Evolutionary conservation across 2,888 invertebrate species (phyloP).

Genomic region (Tachystola acroxantha): DNA sequence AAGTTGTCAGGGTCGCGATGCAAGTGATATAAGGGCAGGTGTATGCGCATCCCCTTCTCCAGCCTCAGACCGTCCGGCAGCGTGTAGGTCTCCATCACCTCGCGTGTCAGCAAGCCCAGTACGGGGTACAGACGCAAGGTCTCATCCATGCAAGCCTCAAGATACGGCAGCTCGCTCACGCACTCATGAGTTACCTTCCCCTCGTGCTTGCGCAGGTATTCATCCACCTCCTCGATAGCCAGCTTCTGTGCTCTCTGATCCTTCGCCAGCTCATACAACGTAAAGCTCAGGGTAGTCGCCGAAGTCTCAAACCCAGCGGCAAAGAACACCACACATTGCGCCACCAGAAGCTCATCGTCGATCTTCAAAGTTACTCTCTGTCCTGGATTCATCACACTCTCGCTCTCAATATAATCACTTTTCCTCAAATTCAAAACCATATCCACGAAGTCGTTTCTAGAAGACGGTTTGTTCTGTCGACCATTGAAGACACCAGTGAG

Average conservation of each 20-base stretch:
- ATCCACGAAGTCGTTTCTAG: constrained; percentile 36
- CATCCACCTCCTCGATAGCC: constrained; percentile 23
- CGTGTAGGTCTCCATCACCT: constrained; percentile 24
- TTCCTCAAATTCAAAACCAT: constrained; percentile 30
- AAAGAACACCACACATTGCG: constrained; percentile 73
- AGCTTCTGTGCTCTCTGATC: constrained; percentile 27
- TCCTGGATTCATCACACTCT: too few species aligned
- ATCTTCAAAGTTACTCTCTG: constrained; percentile 31
- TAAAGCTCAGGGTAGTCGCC: constrained; percentile 30
- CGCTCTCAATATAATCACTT: too few species aligned
- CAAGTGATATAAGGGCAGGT: constrained; percentile 7
- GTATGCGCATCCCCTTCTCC: not conserved
- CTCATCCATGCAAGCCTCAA: constrained; percentile 42
- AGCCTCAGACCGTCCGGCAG: not conserved
- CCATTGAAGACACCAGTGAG: constrained; percentile 31
- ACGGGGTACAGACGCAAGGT: constrained; percentile 48
- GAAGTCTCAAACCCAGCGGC: constrained; percentile 49
- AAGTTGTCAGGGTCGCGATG: constrained; percentile 20
- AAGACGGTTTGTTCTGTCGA: constrained; percentile 30
- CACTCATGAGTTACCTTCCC: constrained; percentile 31
- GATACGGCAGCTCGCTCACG: constrained; percentile 32
- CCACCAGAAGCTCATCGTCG: constrained; percentile 57
- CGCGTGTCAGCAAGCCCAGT: constrained; percentile 38
- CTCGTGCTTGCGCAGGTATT: constrained; percentile 17
- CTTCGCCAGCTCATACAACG: constrained; percentile 42